phyloP scores from a whole-genome alignment of 2,113 vertebrate species.

The Oncorhynchus nerka region DNA sequence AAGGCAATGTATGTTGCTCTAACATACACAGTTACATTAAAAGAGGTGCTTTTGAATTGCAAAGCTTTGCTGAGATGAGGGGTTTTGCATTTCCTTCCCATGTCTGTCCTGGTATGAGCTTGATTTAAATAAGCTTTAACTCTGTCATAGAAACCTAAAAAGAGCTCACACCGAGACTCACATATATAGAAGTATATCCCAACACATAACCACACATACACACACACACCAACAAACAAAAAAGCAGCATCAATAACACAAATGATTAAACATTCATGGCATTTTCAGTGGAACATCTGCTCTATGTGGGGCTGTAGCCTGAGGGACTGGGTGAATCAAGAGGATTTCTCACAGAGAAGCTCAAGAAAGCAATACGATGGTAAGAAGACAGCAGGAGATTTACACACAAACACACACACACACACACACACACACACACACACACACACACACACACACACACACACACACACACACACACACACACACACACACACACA shows the following conservation, averaged over 20 bases:
- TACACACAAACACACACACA: constrained; percentile 12
- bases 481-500: constrained; percentile 8
- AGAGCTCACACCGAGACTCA: background rate
- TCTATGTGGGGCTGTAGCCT: constrained; percentile 72
- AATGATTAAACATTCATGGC: constrained; percentile 85
- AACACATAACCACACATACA: constrained; percentile 21
- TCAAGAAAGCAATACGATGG: constrained; percentile 75
- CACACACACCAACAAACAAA: constrained; percentile 60
- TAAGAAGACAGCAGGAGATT: constrained; percentile 45
- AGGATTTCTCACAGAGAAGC: constrained; percentile 72
- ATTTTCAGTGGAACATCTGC: constrained; percentile 81
- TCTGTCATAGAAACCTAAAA: no score
- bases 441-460: constrained; percentile 6
- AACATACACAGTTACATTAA: background rate
- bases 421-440: constrained; percentile 15
- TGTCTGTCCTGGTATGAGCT: no score
- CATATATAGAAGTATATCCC: background rate
- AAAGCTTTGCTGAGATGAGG: background rate
- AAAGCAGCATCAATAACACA: constrained; percentile 83
- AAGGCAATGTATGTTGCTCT: background rate
- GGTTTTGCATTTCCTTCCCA: no score
- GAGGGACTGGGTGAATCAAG: constrained; percentile 75
- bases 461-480: background rate
- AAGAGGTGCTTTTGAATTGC: background rate
- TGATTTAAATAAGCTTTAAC: no score